Conservation (phyloP, 1,140 invertebrate genomes). For the Drosophila cardini region DNA sequence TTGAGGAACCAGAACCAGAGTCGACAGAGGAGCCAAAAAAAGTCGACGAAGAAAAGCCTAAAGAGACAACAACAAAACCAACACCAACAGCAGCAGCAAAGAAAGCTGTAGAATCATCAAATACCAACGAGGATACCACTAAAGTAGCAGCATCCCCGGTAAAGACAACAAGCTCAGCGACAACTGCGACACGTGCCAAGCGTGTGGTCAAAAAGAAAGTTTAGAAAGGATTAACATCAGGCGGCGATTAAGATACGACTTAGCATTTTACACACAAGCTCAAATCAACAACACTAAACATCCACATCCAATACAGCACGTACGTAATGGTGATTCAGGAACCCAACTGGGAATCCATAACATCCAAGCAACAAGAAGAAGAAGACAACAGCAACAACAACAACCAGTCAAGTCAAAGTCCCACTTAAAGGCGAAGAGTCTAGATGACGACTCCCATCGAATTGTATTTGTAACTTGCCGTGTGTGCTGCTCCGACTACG, state of each 20-base stretch:
- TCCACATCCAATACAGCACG: not conserved
- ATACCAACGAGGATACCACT: not conserved
- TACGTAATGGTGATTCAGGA: slow-evolving; percentile 1
- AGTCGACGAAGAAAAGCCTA: not conserved
- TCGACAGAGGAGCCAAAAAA: not conserved
- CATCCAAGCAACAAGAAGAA: not conserved
- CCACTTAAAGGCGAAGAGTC: slow-evolving; percentile 1
- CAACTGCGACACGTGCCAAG: slow-evolving; percentile 42
- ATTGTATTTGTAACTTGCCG: slow-evolving; percentile 42
- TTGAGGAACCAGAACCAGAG: slow-evolving; percentile 10
- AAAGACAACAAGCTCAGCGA: not conserved
- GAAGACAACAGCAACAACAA: not conserved
- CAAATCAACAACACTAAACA: slow-evolving; percentile 29
- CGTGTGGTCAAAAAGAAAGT: slow-evolving; percentile 60
- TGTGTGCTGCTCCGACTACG: not conserved
- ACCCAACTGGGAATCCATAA: not conserved
- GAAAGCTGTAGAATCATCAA: not conserved
- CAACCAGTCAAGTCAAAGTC: not conserved
- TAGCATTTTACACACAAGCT: slow-evolving; percentile 72
- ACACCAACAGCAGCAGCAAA: not conserved
- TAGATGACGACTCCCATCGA: slow-evolving; percentile 22
- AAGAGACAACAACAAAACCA: not conserved
- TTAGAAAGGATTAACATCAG: slow-evolving; percentile 29
- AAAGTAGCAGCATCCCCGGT: not conserved
- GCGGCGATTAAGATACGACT: slow-evolving; percentile 45